Evolutionary conservation across 2,797 vertebrate species (phyloP), one percentile per base, ranked within the genome.

Genomic region (Pyrocephalus nanus): DNA sequence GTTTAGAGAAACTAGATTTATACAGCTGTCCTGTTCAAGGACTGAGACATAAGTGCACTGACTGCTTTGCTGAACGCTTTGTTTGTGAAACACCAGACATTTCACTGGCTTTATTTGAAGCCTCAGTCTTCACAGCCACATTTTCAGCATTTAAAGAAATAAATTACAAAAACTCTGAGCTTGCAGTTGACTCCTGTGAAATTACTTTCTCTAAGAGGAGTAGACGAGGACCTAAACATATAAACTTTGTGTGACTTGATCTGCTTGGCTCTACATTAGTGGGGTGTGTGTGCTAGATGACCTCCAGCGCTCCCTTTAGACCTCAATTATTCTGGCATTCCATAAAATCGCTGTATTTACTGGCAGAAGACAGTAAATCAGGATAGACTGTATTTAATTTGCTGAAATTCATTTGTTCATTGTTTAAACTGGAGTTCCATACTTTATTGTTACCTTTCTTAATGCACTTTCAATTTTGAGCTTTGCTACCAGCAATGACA

Each of bases 21-120:
- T 29, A 11, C 1, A 2, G n/a, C 11, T 38, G 22, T 54, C 16
- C 11, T 47, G 15, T 43, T 80, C 30, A 54, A 62, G 90, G 48
- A 16, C 73, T 53, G 57, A 65, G 53, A 32, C 27, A 32, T 0
- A 0, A 74, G 53, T 23, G 43, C 1, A 0, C 32, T 79, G n/a
- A 11, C n/a, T 77, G 62, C 23, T 8, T n/a, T 67, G 48, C 74
- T 55, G 38, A 48, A 81, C 5, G 6, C 45, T 58, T 72, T 29
- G 8, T 45, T 45, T 67, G 29, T 40, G 73, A 47, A 89, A 30
- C 25, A 9, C 6, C 27, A 42, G 50, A 6, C 2, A 0, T 43
- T 48, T 83, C 38, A 8, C 12, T 47, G 38, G 11, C 27, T 67
- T 75, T 54, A 8, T n/a, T 36, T 22, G 48, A 73, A 77, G 50